Percentiles rank a stretch among this genome's conserved stretches.
These are phyloP conservation scores for Sinocyclocheilus anophthalmus DNA, from an alignment of 2,113 vertebrate species.

Conservation along the genomic window DNA sequence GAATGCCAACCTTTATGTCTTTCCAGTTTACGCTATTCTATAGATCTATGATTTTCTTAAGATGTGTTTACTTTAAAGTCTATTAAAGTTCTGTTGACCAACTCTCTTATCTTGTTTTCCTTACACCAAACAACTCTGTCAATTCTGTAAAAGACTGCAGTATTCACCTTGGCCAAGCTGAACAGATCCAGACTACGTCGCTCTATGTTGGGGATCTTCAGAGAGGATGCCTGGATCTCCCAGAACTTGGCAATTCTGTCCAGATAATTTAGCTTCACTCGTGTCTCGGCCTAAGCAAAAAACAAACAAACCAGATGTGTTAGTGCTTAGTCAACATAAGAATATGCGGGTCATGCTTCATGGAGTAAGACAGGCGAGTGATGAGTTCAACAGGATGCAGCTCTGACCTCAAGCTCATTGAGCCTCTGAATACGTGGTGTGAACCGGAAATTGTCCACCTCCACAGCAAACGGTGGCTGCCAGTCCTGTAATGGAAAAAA, in stretches of 20 bases:
- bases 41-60: neutral
- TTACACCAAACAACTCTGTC: neutral
- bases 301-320: neutral
- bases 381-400: neutral
- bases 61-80: neutral
- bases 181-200: constrained; percentile 92
- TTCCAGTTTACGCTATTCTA: neutral
- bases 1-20: neutral
- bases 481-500: constrained; percentile 75
- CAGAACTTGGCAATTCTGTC: constrained; percentile 96
- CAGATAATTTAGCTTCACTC: constrained; percentile 95
- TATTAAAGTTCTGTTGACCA: neutral
- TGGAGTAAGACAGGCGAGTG: neutral
- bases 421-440: constrained; percentile 92
- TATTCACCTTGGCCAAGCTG: constrained; percentile 84
- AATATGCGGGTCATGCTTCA: neutral
- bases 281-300: constrained; percentile 84
- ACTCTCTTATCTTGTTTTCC: neutral
- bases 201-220: constrained; percentile 95
- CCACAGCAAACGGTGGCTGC: constrained; percentile 93
- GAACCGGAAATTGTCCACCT: constrained; percentile 90
- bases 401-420: constrained; percentile 87
- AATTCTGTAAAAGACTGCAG: neutral
- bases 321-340: constrained; percentile 1
- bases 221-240: constrained; percentile 92